These are phyloP conservation scores for Drymonia ruficornis DNA, from an alignment of 2,888 invertebrate species.

Conservation along the genomic window DNA sequence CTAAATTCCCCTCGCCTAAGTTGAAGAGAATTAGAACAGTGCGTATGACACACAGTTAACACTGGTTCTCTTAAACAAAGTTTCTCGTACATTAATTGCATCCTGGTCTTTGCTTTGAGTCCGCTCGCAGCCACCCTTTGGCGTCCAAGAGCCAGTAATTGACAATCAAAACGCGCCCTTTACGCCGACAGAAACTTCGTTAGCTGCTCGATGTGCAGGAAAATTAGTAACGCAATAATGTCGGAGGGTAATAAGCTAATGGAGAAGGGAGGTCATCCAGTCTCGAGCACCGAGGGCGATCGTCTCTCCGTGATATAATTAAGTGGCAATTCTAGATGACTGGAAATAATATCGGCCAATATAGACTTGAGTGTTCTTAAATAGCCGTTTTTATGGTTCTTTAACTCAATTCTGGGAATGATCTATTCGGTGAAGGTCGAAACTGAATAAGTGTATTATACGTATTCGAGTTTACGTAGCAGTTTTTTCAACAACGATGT, in stretches of 20 bases:
- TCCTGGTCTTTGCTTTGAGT: constrained; percentile 69
- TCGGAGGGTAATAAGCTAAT: constrained; percentile 78
- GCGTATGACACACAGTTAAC: neutral
- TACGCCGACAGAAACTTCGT: constrained; percentile 74
- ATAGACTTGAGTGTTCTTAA: neutral
- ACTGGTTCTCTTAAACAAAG: constrained; percentile 44
- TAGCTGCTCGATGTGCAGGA: constrained; percentile 76
- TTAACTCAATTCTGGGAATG: too few species aligned
- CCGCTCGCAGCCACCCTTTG: constrained; percentile 55
- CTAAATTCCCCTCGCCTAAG: too few species aligned
- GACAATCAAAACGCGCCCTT: constrained; percentile 81
- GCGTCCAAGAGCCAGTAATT: constrained; percentile 75
- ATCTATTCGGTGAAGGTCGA: too few species aligned
- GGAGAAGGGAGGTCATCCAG: constrained; percentile 72
- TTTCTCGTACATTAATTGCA: constrained; percentile 72
- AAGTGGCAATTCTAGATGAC: constrained; percentile 59
- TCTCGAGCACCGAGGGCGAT: constrained; percentile 50
- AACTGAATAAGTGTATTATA: too few species aligned
- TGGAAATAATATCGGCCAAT: neutral
- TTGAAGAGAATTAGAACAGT: too few species aligned
- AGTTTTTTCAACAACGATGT: too few species aligned
- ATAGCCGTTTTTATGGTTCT: too few species aligned
- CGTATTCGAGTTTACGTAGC: too few species aligned
- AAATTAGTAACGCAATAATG: constrained; percentile 83
- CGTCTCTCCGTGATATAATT: constrained; percentile 65